These are phyloP conservation scores for Argyresthia albistria DNA, from an alignment of 2,888 invertebrate genomes.

Conservation along the genomic window DNA sequence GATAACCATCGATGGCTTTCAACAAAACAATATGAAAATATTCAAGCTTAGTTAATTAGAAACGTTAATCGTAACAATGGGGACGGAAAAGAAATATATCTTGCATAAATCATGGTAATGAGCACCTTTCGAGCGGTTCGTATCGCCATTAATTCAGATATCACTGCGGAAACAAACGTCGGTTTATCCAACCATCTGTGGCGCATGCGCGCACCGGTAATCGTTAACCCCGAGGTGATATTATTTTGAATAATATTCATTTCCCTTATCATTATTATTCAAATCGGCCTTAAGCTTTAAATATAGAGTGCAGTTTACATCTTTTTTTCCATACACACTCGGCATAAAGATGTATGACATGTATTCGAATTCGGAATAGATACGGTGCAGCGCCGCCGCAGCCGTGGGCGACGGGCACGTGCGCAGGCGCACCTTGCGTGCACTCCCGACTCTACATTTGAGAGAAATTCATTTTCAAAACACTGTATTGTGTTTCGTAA, in stretches of 20 bases:
- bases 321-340: slow-evolving; percentile 30
- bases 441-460: not conserved
- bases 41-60: slow-evolving; percentile 2
- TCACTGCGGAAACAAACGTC: slow-evolving; percentile 73
- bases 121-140: slow-evolving; percentile 69
- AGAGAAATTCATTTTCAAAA: not conserved
- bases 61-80: slow-evolving; percentile 47
- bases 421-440: slow-evolving; percentile 64
- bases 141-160: slow-evolving; percentile 71
- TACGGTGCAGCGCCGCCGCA: slow-evolving; percentile 32
- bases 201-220: slow-evolving; percentile 67
- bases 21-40: not conserved
- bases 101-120: slow-evolving; percentile 71
- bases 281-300: slow-evolving; percentile 48
- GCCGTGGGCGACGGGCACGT: slow-evolving; percentile 63
- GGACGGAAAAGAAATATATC: slow-evolving; percentile 55
- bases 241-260: slow-evolving; percentile 66
- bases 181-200: slow-evolving; percentile 69
- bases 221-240: slow-evolving; percentile 73
- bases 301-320: slow-evolving; percentile 55
- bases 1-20: too few relatives aligned
- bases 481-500: not conserved
- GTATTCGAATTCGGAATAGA: slow-evolving; percentile 64
- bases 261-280: slow-evolving; percentile 62
- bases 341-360: slow-evolving; percentile 66